A percentile compares a stretch with the other conserved stretches of the same genome.
Conservation (phyloP, 2,888 invertebrate genomes). For the Biston stratarius region DNA sequence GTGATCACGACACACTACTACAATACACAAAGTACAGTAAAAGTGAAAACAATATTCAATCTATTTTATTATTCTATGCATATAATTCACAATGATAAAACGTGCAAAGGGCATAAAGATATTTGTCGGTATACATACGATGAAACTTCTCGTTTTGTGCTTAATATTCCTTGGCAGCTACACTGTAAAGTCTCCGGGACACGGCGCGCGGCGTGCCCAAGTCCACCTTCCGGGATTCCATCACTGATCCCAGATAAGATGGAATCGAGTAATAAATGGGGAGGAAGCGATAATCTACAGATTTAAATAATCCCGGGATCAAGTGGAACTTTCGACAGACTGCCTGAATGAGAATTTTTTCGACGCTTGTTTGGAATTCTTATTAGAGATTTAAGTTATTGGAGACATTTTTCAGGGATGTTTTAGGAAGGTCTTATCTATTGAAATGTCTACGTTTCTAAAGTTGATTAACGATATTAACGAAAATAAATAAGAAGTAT, state of each 20-base stretch:
- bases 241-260: conserved; percentile 61
- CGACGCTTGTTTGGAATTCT: conserved; percentile 53
- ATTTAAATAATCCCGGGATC: conserved; percentile 60
- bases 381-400: conserved; percentile 38
- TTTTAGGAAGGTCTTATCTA: conserved; percentile 11
- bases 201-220: conserved; percentile 38
- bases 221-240: conserved; percentile 53
- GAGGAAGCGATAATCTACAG: conserved; percentile 56
- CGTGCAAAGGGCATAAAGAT: too few relatives aligned
- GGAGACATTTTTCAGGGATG: conserved; percentile 23
- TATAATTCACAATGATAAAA: too few relatives aligned
- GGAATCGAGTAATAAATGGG: conserved; percentile 60
- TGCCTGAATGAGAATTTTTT: conserved; percentile 53
- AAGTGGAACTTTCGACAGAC: conserved; percentile 47
- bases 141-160: background rate
- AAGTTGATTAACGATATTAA: background rate
- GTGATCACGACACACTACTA: too few relatives aligned
- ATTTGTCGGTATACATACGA: background rate
- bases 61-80: too few relatives aligned
- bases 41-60: too few relatives aligned
- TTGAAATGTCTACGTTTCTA: background rate
- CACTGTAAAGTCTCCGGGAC: conserved; percentile 16
- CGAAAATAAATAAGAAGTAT: background rate
- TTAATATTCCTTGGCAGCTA: conserved; percentile 1
- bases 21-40: too few relatives aligned